Evolutionary conservation across 1,140 invertebrate species (phyloP).

Genomic region (Solenopsis invicta): DNA sequence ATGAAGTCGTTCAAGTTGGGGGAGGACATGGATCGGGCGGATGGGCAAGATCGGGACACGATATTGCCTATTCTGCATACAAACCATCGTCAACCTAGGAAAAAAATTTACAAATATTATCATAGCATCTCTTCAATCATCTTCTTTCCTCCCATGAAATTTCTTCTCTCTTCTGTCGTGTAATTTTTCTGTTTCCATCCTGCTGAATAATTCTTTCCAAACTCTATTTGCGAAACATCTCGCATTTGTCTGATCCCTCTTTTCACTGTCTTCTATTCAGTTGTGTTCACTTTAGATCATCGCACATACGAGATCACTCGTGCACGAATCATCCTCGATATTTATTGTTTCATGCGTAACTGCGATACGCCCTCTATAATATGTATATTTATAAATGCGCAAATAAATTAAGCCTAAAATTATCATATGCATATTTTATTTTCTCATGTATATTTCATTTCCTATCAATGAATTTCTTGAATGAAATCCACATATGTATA

Average conservation of each 20-base stretch:
- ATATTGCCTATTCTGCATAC: slow-evolving; percentile 85
- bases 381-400: slow-evolving; percentile 75
- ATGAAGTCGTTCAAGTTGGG: slow-evolving; percentile 91
- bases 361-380: slow-evolving; percentile 46
- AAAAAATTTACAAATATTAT: slow-evolving; percentile 57
- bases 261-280: slow-evolving; percentile 42
- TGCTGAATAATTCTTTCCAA: slow-evolving; percentile 6
- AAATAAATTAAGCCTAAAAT: slow-evolving; percentile 72
- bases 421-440: slow-evolving; percentile 3
- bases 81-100: slow-evolving; percentile 82
- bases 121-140: slow-evolving; percentile 45
- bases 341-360: slow-evolving; percentile 69
- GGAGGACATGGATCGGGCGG: slow-evolving; percentile 88
- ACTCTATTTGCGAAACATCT: slow-evolving; percentile 40
- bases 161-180: background rate
- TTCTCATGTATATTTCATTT: background rate
- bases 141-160: slow-evolving; percentile 43
- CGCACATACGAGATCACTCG: slow-evolving; percentile 20
- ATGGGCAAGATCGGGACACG: slow-evolving; percentile 85
- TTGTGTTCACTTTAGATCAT: slow-evolving; percentile 20
- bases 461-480: slow-evolving; percentile 11
- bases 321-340: slow-evolving; percentile 64
- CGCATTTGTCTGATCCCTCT: slow-evolving; percentile 59
- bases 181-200: slow-evolving; percentile 35
- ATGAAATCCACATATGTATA: background rate